Evolutionary conservation across 2,888 invertebrate species (phyloP), one percentile per base, ranked within the genome.

Genomic region (Luperina testacea): DNA sequence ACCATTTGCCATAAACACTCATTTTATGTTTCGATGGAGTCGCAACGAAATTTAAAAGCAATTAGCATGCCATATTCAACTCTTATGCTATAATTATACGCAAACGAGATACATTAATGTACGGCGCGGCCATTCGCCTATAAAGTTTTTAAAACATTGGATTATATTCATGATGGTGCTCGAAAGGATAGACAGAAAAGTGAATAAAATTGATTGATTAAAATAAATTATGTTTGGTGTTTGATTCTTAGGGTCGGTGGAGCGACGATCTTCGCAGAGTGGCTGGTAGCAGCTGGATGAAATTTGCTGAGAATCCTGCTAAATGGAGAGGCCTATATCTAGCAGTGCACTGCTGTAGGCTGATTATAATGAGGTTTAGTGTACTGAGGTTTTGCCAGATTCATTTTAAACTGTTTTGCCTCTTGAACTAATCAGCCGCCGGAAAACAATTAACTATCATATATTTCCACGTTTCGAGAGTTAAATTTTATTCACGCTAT

Each of bases 61-160:
- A 88, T 88, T 88, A 88, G 81, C 87, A 63, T 57, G 74, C 82
- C 71, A 73, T 86, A 80, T 80, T 67, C 81, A 87, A 81, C 81
- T 87, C 81, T 74, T 78, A 63, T 72, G 57, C 68, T 81, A 78
- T 87, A 88, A 85, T 87, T 88, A 85, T 85, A 72, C 78, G 78
- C 68, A 80, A 87, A 83, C 75, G 75, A 77, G 77, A 76, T 71
- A 76, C 63, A 77, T 84, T 84, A 74, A 82, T 84, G 79, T 71
- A 77, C 67, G 27, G 71, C 42, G 53, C 69, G 53, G 69, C 42
- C 72, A 61, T 80, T 77, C 53, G 74, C 76, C 72, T 75, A 82
- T 79, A 80, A 69, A 59, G 42, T 85, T 74, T 76, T 76, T 57
- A 77, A 85, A 79, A 59, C 57, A 80, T 72, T 74, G 71, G 48